phyloP scores from a whole-genome alignment of 2,797 vertebrate genomes.

The Agapornis canus region DNA sequence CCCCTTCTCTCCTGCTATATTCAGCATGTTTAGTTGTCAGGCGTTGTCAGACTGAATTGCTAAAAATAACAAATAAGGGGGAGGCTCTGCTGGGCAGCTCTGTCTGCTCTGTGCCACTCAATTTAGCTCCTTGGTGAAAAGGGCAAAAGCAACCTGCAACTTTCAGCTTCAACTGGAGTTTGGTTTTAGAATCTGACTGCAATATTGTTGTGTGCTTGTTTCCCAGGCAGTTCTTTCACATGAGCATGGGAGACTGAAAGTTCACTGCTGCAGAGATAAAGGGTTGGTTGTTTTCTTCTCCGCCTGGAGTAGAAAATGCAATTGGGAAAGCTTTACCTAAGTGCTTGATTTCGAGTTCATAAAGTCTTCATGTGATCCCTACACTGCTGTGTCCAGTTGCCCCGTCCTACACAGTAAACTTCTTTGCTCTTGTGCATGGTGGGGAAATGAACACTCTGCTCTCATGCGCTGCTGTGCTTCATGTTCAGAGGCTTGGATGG shows the following conservation, averaged over 20 bases:
- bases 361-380: not conserved
- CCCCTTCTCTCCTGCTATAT: constrained; percentile 76
- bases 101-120: constrained; percentile 69
- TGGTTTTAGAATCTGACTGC: constrained; percentile 58
- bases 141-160: constrained; percentile 66
- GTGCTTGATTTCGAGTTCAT: not conserved
- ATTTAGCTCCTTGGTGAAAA: constrained; percentile 72
- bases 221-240: not conserved
- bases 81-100: constrained; percentile 66
- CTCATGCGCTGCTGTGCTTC: not conserved
- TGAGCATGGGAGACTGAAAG: not conserved
- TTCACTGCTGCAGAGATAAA: not conserved
- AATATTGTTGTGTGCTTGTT: constrained; percentile 17
- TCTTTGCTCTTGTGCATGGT: not conserved
- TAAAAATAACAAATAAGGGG: constrained; percentile 83
- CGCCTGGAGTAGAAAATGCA: not conserved
- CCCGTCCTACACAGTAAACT: not conserved
- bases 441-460: not conserved
- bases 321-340: not conserved
- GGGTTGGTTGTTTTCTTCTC: not conserved
- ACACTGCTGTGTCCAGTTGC: not conserved
- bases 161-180: constrained; percentile 55
- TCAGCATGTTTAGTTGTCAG: constrained; percentile 79
- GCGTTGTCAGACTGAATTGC: constrained; percentile 78
- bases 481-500: not conserved